Conservation (phyloP, 2,888 invertebrate genomes). For the Campoplex capitator region DNA sequence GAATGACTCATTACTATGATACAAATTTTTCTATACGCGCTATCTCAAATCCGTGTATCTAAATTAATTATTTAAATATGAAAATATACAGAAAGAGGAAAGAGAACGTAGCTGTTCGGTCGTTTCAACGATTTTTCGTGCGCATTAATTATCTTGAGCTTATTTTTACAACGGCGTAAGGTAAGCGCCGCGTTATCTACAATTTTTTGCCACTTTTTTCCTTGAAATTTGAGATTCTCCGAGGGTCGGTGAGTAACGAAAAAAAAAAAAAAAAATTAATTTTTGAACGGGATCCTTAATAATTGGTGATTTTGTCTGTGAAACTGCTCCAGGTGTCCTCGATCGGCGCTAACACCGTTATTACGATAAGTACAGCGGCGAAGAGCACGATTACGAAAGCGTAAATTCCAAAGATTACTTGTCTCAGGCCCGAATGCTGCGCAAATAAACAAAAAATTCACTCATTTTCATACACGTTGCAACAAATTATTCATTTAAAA, state of each 20-base stretch:
- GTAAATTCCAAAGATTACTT: conserved; percentile 92
- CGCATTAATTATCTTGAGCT: neutral
- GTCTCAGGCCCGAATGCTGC: conserved; percentile 92
- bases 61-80: neutral
- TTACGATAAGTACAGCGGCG: conserved; percentile 90
- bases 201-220: neutral
- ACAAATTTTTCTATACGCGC: neutral
- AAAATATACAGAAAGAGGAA: neutral
- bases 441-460: conserved; percentile 77
- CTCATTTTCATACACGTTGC: neutral
- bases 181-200: neutral
- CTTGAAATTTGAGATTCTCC: neutral
- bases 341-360: conserved; percentile 91
- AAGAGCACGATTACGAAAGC: conserved; percentile 89
- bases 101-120: neutral
- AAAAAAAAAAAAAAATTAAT: neutral
- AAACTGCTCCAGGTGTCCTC: conserved; percentile 86
- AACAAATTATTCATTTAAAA: neutral
- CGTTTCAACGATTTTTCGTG: neutral
- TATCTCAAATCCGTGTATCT: neutral
- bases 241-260: neutral
- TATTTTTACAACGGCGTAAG: neutral
- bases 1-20: neutral
- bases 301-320: conserved; percentile 70
- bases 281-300: neutral